These are phyloP conservation scores for Varanus salvator DNA, from an alignment of 2,113 vertebrate species.

Conservation along the genomic window DNA sequence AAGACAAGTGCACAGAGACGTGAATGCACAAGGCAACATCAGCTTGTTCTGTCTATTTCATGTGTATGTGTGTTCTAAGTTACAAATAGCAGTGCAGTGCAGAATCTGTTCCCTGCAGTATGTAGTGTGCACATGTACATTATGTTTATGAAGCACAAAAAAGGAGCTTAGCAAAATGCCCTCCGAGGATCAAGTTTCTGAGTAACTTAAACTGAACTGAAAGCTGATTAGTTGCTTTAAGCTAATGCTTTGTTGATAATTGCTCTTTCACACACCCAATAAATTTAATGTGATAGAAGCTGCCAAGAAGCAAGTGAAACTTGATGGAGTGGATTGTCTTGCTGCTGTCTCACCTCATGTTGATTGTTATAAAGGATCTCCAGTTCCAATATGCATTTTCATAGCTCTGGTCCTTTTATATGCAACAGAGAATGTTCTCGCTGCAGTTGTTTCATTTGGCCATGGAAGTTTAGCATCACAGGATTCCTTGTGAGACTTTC, in stretches of 20 bases:
- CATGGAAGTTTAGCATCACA: neutral
- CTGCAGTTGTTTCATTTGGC: neutral
- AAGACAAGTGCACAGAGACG: neutral
- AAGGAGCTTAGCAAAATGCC: neutral
- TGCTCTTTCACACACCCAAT: neutral
- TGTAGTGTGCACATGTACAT: neutral
- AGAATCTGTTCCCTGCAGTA: neutral
- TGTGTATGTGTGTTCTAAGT: neutral
- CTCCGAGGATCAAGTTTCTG: slow-evolving; percentile 1
- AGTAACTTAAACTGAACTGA: slow-evolving; percentile 11
- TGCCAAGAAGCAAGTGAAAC: neutral
- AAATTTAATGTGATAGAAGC: neutral
- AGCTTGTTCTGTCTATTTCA: neutral
- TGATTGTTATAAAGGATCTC: neutral
- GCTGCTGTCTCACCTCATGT: neutral
- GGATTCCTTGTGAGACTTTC: slow-evolving; percentile 9
- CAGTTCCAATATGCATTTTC: neutral
- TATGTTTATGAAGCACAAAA: neutral
- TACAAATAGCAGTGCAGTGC: neutral
- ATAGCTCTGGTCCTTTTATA: neutral
- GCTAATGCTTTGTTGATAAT: neutral
- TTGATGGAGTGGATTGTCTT: neutral
- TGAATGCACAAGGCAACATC: neutral
- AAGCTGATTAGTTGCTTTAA: slow-evolving; percentile 24
- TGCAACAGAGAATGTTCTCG: neutral